Evolutionary conservation across 2,113 vertebrate genomes (phyloP).

Genomic region (Microcebus lehilahytsara): DNA sequence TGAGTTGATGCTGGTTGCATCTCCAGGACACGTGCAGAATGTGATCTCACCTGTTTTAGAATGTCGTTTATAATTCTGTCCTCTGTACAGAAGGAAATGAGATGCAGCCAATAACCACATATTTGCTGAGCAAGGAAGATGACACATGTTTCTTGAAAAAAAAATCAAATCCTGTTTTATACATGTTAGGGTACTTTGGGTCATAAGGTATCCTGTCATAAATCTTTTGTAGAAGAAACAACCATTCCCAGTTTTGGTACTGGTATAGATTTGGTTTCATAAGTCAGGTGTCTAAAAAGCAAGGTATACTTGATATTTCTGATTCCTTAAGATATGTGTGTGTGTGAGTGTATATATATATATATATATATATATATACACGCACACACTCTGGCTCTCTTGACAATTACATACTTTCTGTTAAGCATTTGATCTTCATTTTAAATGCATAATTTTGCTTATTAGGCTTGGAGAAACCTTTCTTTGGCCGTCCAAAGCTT

Average conservation of each 20-base stretch:
- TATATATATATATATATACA: no score
- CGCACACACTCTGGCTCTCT: neutral
- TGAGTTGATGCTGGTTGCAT: neutral
- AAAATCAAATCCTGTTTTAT: constrained; percentile 21
- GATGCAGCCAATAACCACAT: neutral
- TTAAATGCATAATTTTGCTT: constrained; percentile 58
- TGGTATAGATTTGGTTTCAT: constrained; percentile 15
- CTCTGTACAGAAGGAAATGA: neutral
- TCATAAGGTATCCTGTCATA: constrained; percentile 16
- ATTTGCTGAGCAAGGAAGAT: neutral
- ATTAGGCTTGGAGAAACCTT: constrained; percentile 49
- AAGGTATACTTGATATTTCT: constrained; percentile 16
- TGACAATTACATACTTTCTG: constrained; percentile 23
- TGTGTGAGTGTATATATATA: no score
- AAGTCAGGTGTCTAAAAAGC: constrained; percentile 37
- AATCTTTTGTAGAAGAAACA: constrained; percentile 3
- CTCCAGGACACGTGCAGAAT: neutral
- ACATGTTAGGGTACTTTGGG: neutral
- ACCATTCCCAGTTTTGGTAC: neutral
- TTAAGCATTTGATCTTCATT: constrained; percentile 55
- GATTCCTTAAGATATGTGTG: constrained; percentile 53
- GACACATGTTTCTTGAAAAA: neutral
- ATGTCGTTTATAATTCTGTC: constrained; percentile 15
- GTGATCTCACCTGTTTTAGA: neutral
- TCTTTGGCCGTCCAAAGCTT: constrained; percentile 41